Base-by-base conservation (phyloP, 2,888 invertebrate species). In the Toxonevra muliebris region DNA sequence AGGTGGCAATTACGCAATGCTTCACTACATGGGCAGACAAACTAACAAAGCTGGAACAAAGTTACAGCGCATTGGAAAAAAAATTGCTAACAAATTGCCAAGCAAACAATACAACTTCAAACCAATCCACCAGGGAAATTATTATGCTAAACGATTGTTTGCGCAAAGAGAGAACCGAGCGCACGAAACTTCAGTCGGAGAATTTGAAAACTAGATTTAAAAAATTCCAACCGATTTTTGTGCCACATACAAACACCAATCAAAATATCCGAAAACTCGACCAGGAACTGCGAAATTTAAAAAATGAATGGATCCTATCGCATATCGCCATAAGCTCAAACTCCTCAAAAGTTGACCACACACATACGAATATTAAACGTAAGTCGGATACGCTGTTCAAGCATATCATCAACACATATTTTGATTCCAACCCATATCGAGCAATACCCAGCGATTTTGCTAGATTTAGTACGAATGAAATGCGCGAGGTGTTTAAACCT, bases 1-100 rank as follows among this genome's bases (percentile, higher is more conserved):
- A 96, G 84, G 95, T 95, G 84, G 96, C 97, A 81, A 95, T 94
- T 85, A 96, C 97, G 79, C 95, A 96, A 81, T 95, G 97, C 0
- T 90, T 98, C 89, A 96, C 97, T 80, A 93, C 94, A 71, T 87
- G 98, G 19, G 96, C 96, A 81, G 92, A 92, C 8, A 98, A 98
- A 81, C 93, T 98, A 65, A 93, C 94, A 79, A 91, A 92, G 0
- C 82, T 97, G 72, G 97, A 98, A 84, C 90, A 96, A 82, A 91
- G 93, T 43, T 92, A 93, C 11, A 93, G 94, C 69, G 87, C 97
- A 69, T 91, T 96, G 70, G 96, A 97, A 76, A 93, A 94, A 76
- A 87, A 96, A 45, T 95, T 96, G 80, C 75, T 76, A 57, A 74
- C 61, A 20, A 85, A 76, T 43, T 76, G 68, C 4, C 76, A 77